Percentiles rank a stretch among this genome's conserved stretches.
Evolutionary conservation across 2,113 vertebrate species (phyloP).

Genomic region (Myocastor coypus): DNA sequence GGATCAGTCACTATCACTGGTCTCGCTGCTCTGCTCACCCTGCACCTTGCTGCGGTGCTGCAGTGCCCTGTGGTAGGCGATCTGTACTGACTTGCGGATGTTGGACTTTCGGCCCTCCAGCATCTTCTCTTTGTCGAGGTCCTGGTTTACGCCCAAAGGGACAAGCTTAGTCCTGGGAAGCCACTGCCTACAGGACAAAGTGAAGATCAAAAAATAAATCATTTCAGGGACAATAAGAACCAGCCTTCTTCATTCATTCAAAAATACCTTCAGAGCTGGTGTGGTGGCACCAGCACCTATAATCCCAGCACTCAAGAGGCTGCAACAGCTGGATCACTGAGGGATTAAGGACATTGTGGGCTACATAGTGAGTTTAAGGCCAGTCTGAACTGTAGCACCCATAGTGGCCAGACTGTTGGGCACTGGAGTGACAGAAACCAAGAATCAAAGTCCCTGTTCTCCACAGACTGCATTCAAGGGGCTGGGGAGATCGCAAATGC

Average conservation of each 20-base stretch:
- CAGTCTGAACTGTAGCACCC: background rate
- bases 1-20: slow-evolving; percentile 93
- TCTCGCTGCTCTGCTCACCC: slow-evolving; percentile 98
- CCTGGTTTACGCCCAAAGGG: slow-evolving; percentile 97
- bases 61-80: slow-evolving; percentile 98
- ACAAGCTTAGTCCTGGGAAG: slow-evolving; percentile 98
- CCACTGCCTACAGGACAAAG: slow-evolving; percentile 93
- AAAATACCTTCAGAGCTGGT: background rate
- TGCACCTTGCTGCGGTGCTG: slow-evolving; percentile 99
- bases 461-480: background rate
- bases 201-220: slow-evolving; percentile 69
- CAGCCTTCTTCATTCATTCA: slow-evolving; percentile 26
- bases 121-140: slow-evolving; percentile 99
- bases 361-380: background rate
- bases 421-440: background rate
- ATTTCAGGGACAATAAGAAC: slow-evolving; percentile 21
- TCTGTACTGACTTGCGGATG: slow-evolving; percentile 99
- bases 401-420: background rate
- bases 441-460: background rate
- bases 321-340: background rate
- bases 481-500: too few relatives aligned
- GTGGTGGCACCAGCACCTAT: background rate
- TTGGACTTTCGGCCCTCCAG: slow-evolving; percentile 98
- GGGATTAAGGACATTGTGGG: background rate
- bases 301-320: background rate